These are phyloP conservation scores for Drosophila mimetica DNA, from an alignment of 2,888 invertebrate genomes.

Conservation along the genomic window DNA sequence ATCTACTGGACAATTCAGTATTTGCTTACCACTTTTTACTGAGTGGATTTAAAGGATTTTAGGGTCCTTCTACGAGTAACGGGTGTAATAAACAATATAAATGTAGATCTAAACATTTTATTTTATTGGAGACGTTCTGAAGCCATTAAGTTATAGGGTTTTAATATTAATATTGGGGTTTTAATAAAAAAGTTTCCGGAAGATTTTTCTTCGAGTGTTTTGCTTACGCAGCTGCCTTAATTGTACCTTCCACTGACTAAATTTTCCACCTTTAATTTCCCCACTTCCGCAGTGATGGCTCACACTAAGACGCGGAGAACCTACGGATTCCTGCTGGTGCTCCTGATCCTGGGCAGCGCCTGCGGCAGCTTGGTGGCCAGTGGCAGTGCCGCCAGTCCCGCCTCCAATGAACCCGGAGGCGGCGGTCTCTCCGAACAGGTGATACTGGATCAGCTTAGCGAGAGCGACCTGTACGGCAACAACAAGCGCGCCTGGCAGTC, in stretches of 20 bases:
- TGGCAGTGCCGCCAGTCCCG: conserved; percentile 18
- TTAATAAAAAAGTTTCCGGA: too few species aligned
- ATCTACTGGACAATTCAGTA: too few species aligned
- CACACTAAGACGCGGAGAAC: conserved; percentile 21
- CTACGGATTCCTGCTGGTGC: conserved; percentile 41
- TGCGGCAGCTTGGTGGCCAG: conserved; percentile 40
- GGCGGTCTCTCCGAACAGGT: conserved; percentile 63
- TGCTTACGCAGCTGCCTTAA: too few species aligned
- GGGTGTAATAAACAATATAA: too few species aligned
- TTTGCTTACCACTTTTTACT: too few species aligned
- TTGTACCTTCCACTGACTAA: neutral
- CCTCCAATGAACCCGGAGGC: conserved; percentile 51
- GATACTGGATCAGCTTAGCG: conserved; percentile 60
- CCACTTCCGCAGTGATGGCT: conserved; percentile 32
- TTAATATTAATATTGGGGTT: too few species aligned
- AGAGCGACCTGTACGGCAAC: conserved; percentile 60
- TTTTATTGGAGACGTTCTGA: too few species aligned
- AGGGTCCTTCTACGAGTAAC: too few species aligned
- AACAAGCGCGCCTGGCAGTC: conserved; percentile 87
- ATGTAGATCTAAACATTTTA: too few species aligned
- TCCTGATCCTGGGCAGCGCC: conserved; percentile 41
- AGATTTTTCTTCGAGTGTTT: too few species aligned
- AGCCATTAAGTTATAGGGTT: too few species aligned
- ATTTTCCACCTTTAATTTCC: neutral
- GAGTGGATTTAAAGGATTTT: too few species aligned